Evolutionary conservation across 2,113 vertebrate species (phyloP), one percentile per base, ranked within the genome.

Genomic region (Anhinga anhinga): DNA sequence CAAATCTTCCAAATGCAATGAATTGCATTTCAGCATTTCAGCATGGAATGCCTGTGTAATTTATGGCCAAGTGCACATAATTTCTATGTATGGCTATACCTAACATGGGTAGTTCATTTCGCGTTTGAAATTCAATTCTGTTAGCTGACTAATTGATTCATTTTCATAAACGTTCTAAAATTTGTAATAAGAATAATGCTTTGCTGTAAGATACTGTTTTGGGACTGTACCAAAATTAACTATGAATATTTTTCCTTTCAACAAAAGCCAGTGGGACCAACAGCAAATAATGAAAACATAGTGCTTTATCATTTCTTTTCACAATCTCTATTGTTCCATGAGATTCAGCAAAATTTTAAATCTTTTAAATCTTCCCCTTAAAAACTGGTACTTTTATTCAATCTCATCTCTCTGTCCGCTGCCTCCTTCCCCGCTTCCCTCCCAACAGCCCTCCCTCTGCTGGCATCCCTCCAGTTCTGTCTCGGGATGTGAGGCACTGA

Each of bases 51-150:
- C n/a, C 71, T 82, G 62, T 2, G 12, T 89, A 91, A 94, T 95
- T 94, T 91, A 96, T 82, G 70, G 73, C 34, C 89, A 65, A 82
- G 40, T 69, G 66, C 61, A 87, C 78, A 62, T 56, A 56, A 77
- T 89, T 95, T 91, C 86, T 95, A 0, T 73, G 59, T 72, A 66
- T n/a, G 58, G 44, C 58, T 95, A 69, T 80, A 85, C 22, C n/a
- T 87, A 74, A 82, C 1, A 16, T 23, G 65, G 34, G 49, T 59
- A 86, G 65, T 62, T 97, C 53, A 72, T 85, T 79, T 82, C 70
- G 76, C 73, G 95, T 85, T 91, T 95, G 77, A 93, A 96, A 95
- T 95, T 95, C 77, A 89, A 50, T 89, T 94, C 86, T 84, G 38
- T 40, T 65, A 69, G 49, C 72, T 84, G 66, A 76, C 78, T 93